Base-by-base conservation (phyloP, 64 coral and sea anemone genomes). In the Montipora sp. region DNA sequence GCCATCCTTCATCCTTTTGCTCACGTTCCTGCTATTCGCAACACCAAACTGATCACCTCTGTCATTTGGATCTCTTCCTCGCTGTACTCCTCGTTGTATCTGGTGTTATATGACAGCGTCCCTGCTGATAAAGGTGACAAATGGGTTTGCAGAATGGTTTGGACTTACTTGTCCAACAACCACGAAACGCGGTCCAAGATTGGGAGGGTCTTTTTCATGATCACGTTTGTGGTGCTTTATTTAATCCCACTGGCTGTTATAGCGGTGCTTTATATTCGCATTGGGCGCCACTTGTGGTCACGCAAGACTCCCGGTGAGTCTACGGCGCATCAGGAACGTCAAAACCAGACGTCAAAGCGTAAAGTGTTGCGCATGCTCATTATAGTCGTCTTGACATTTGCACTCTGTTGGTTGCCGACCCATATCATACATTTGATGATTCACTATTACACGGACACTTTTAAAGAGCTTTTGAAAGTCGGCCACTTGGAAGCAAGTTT, bases 301-400 rank as follows among this genome's bases (percentile, higher is more conserved):
- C n/a, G n/a, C n/a, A n/a, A n/a, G n/a, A n/a, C n/a, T n/a, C n/a
- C n/a, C n/a, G n/a, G n/a, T 13, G 87, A 87, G 15, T 48, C 92
- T n/a, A 96, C 92, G 2, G 77, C 92, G 9, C 77, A 66, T 11
- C 80, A 85, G 23, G 91, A 78, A 76, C 92, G 76, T 49, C 90
- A 88, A 78, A 92, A 81, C 8, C 69, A 61, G 77, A 77, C 66
- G 24, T 90, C 95, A 21, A 96, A 96, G 59, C 70, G 93, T 5
- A 96, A 96, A 43, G 95, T 96, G 36, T 67, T 96, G 83, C 88
- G 95, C 47, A 96, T 96, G 95, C 92, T 96, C 6, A 96, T 94
- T 48, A 91, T 96, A 13, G 92, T 96, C 0, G 95, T 96, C 12
- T 44, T 90, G 45, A 78, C 87, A 8, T 96, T 96, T 80, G 82